A percentile compares a stretch with the other conserved stretches of the same genome.
phyloP scores from a whole-genome alignment of 2,888 invertebrate species.

The Eulithis testata region DNA sequence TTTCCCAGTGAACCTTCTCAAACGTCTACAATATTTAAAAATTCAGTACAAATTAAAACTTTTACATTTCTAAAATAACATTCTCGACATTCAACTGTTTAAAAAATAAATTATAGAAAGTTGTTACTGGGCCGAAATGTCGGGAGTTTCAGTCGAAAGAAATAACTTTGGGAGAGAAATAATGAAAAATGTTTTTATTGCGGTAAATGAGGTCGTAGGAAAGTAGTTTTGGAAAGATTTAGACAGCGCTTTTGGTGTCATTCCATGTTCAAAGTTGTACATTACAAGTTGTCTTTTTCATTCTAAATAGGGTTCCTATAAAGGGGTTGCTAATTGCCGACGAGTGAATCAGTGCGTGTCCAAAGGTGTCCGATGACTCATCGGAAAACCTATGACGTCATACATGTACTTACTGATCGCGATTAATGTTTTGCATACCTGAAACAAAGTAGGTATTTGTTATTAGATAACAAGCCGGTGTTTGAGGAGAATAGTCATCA shows the following conservation, averaged over 20 bases:
- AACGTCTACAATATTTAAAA: constrained; percentile 28
- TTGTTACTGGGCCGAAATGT: constrained; percentile 34
- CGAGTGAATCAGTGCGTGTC: constrained; percentile 37
- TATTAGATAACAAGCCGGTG: constrained; percentile 32
- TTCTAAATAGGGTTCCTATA: constrained; percentile 14
- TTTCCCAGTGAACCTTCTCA: not conserved
- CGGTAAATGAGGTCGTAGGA: constrained; percentile 9
- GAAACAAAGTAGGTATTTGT: constrained; percentile 34
- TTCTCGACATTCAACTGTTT: constrained; percentile 27
- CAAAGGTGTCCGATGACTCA: constrained; percentile 37
- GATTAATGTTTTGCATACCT: constrained; percentile 35
- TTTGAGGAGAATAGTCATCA: not conserved
- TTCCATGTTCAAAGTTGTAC: not conserved
- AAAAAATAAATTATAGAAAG: constrained; percentile 30
- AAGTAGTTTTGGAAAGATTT: constrained; percentile 11
- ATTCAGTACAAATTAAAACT: constrained; percentile 33
- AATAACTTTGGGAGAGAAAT: constrained; percentile 23
- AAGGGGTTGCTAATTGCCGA: constrained; percentile 30
- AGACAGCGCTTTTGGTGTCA: not conserved
- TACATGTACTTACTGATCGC: constrained; percentile 21
- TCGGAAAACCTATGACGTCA: constrained; percentile 35
- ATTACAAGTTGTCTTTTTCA: not conserved
- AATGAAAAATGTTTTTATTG: constrained; percentile 19
- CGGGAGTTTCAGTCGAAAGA: constrained; percentile 16
- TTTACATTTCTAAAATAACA: constrained; percentile 38